A percentile compares a stretch with the other conserved stretches of the same genome.
Conservation (phyloP, 2,113 vertebrate species). For the Eulacestoma nigropectus region DNA sequence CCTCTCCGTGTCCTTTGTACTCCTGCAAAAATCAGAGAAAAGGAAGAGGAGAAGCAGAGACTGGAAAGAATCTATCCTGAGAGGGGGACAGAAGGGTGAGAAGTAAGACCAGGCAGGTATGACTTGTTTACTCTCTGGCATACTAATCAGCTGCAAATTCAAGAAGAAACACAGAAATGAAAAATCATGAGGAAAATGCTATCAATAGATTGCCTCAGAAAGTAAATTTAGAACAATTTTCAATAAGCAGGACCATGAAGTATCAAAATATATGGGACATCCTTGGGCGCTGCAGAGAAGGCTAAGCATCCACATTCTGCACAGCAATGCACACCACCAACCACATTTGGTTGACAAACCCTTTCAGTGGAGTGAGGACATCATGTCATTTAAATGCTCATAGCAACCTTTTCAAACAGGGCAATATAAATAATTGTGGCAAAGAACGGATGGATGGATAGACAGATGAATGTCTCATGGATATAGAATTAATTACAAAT, state of each 20-base stretch:
- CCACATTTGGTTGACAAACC: not conserved
- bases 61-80: not conserved
- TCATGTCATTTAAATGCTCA: not conserved
- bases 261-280: not conserved
- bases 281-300: not conserved
- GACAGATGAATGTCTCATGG: not conserved
- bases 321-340: not conserved
- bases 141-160: not conserved
- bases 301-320: not conserved
- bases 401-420: not conserved
- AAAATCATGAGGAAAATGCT: not conserved
- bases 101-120: not conserved
- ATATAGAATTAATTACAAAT: not conserved
- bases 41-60: not conserved
- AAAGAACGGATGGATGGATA: not conserved
- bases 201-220: not conserved
- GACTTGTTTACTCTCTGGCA: not conserved
- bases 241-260: not conserved
- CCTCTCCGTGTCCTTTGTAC: not conserved
- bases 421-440: not conserved
- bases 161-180: not conserved
- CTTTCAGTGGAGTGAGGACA: not conserved
- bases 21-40: not conserved
- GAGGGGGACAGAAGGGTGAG: not conserved
- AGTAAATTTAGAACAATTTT: not conserved